These are phyloP conservation scores for Bubo bubo DNA, from an alignment of 2,113 vertebrate genomes.

Conservation along the genomic window DNA sequence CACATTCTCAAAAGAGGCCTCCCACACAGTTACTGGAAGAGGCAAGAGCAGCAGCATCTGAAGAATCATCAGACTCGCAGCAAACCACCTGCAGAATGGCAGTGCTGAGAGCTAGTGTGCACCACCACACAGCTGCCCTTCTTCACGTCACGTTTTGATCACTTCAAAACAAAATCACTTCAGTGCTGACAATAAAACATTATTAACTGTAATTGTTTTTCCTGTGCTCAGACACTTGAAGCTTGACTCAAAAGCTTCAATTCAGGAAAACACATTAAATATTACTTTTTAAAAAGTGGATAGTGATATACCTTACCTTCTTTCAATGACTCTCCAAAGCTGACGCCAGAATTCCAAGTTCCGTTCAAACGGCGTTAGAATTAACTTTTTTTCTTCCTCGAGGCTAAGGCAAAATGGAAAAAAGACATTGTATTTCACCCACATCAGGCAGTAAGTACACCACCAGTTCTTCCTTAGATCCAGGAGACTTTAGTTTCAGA, in stretches of 20 bases:
- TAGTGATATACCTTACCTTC: constrained; percentile 77
- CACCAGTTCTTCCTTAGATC: neutral
- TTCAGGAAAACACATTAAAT: neutral
- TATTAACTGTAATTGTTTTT: neutral
- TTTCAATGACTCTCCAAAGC: constrained; percentile 97
- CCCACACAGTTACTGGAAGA: neutral
- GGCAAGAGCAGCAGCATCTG: neutral
- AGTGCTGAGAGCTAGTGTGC: neutral
- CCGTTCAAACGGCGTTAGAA: constrained; percentile 94
- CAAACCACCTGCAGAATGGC: accelerated
- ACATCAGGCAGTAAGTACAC: neutral
- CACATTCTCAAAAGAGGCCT: neutral
- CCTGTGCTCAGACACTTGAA: neutral
- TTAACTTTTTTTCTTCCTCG: constrained; percentile 92
- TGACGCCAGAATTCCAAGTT: constrained; percentile 98
- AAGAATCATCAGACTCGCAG: neutral
- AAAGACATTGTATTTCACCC: neutral
- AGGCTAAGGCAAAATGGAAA: constrained; percentile 74
- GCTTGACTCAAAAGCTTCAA: neutral
- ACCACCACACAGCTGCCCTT: neutral
- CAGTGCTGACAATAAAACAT: neutral
- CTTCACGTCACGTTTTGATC: neutral
- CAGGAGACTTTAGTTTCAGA: neutral
- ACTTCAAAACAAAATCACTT: neutral
- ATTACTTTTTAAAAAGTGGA: neutral